These are phyloP conservation scores for Lithobates sylvaticus DNA, from an alignment of 2,797 vertebrate genomes.

Conservation along the genomic window DNA sequence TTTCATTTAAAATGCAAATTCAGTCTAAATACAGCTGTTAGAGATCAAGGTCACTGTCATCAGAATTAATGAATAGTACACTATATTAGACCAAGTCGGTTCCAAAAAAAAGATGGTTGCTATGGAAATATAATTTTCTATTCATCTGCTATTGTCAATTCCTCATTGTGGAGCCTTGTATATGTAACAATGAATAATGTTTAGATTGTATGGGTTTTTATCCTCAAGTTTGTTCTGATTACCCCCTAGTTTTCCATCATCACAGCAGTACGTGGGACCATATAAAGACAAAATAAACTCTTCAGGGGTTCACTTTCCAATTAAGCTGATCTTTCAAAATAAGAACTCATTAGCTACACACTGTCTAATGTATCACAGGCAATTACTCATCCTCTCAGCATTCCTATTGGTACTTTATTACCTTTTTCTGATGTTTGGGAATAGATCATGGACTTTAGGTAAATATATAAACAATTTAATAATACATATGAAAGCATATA, in stretches of 20 bases:
- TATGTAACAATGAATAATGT: background rate
- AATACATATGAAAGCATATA: conserved; percentile 23
- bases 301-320: conserved; percentile 59
- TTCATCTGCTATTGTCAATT: conserved; percentile 7
- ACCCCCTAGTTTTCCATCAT: conserved; percentile 19
- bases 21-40: conserved; percentile 29
- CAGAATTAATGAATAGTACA: conserved; percentile 32
- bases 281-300: conserved; percentile 48
- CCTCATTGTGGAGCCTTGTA: background rate
- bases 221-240: background rate
- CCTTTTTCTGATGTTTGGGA: conserved; percentile 48
- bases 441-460: conserved; percentile 56
- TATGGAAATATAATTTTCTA: conserved; percentile 3
- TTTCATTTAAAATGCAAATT: conserved; percentile 27
- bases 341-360: conserved; percentile 58
- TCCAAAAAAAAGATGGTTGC: conserved; percentile 3
- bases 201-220: conserved; percentile 5
- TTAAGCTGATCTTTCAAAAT: conserved; percentile 54
- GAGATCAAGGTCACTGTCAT: conserved; percentile 34
- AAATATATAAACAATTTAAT: background rate
- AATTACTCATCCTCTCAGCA: conserved; percentile 60
- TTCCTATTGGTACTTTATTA: conserved; percentile 58
- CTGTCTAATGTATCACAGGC: conserved; percentile 49
- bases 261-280: conserved; percentile 38
- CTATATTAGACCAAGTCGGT: background rate